Percentiles rank a stretch among this genome's conserved stretches.
Evolutionary conservation across 1,140 invertebrate species (phyloP).

Genomic region (Gryon sp.): DNA sequence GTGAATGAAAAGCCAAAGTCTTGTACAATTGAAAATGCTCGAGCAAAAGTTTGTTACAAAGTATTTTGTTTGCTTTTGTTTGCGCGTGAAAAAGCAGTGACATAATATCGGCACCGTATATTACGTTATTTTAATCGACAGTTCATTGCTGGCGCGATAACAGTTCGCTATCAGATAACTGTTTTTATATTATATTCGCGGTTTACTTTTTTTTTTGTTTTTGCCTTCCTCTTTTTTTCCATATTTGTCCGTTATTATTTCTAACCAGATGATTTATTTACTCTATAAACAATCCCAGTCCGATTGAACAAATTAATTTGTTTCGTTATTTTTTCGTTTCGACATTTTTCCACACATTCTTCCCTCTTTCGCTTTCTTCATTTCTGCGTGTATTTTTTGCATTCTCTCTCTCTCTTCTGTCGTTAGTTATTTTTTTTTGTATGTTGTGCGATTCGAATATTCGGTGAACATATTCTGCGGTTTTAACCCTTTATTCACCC

Average conservation of each 20-base stretch:
- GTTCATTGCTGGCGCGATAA: constrained; percentile 29
- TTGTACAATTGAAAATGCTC: constrained; percentile 28
- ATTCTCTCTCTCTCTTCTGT: background rate
- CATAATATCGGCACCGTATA: constrained; percentile 28
- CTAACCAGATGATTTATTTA: constrained; percentile 45
- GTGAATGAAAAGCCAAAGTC: constrained; percentile 41
- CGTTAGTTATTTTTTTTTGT: background rate
- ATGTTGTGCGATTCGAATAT: background rate
- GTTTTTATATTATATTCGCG: constrained; percentile 35
- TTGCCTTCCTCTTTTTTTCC: constrained; percentile 27
- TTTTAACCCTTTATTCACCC: no score
- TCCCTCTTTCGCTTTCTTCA: background rate
- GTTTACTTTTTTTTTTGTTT: constrained; percentile 20
- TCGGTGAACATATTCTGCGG: background rate
- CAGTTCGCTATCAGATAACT: constrained; percentile 7
- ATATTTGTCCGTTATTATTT: constrained; percentile 37
- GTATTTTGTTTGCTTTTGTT: constrained; percentile 28
- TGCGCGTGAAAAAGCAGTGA: constrained; percentile 20
- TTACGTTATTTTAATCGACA: constrained; percentile 47
- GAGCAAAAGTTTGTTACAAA: constrained; percentile 39
- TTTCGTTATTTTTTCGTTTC: constrained; percentile 21
- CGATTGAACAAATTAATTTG: constrained; percentile 49
- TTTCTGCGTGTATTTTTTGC: no score
- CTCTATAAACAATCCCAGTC: constrained; percentile 31
- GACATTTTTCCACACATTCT: background rate